Evolutionary conservation across 1,140 invertebrate genomes (phyloP).

Genomic region (Drosophila fuyamai): DNA sequence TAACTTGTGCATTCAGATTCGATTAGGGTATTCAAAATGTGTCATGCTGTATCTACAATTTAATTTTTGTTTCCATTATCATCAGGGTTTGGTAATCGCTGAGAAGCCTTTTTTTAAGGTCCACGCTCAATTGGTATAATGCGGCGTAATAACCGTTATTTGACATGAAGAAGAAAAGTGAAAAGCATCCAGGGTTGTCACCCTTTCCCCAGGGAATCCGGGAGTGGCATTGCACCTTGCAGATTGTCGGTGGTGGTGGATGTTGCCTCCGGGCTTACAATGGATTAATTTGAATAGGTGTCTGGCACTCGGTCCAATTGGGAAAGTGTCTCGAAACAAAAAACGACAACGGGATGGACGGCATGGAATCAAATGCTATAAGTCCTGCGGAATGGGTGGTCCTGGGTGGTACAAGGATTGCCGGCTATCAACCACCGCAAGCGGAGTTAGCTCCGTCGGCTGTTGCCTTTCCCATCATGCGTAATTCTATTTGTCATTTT

Average conservation of each 20-base stretch:
- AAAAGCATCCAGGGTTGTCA: slow-evolving; percentile 40
- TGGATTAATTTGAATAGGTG: slow-evolving; percentile 80
- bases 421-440: slow-evolving; percentile 65
- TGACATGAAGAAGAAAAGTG: slow-evolving; percentile 25
- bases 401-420: slow-evolving; percentile 24
- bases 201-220: slow-evolving; percentile 9
- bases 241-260: slow-evolving; percentile 5
- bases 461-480: slow-evolving; percentile 80
- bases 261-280: slow-evolving; percentile 64
- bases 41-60: neutral
- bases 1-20: no score
- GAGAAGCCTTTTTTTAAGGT: slow-evolving; percentile 41
- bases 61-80: slow-evolving; percentile 38
- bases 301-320: slow-evolving; percentile 64
- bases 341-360: slow-evolving; percentile 32
- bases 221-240: slow-evolving; percentile 24
- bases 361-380: slow-evolving; percentile 38
- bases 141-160: slow-evolving; percentile 58
- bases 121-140: slow-evolving; percentile 58
- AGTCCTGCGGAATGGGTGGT: slow-evolving; percentile 6
- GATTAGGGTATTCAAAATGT: neutral
- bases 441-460: slow-evolving; percentile 55
- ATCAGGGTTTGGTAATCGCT: slow-evolving; percentile 57
- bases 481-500: slow-evolving; percentile 85
- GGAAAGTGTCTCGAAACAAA: slow-evolving; percentile 70